Base-by-base conservation (phyloP, 2,797 vertebrate species). In the Sciurus vulgaris region DNA sequence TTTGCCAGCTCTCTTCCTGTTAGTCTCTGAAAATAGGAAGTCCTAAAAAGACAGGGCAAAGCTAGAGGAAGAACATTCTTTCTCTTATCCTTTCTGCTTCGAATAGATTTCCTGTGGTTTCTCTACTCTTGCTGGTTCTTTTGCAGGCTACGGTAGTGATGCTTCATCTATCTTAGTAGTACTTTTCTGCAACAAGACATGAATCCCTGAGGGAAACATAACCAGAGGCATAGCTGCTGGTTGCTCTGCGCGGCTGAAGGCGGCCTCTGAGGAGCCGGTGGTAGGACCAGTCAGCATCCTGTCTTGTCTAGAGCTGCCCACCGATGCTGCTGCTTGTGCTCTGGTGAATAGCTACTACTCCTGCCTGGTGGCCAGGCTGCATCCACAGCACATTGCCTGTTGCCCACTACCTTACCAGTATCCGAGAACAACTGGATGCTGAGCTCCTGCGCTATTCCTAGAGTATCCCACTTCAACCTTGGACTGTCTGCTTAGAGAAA, bases 391-490 rank as follows among this genome's bases (percentile, higher is more conserved):
- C 97, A 35, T 99, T 61, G 98, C 98, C 0, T 98, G 85, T 98
- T 99, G 11, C 99, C 99, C 93, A 99, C 82, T 99, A 99, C 98
- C 98, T 97, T 97, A 99, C 96, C 0, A 99, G 99, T 0, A 99
- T 99, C 56, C 98, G 98, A 59, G 98, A 99, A 67, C 99, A 99
- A 96, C 98, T 99, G 20, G 98, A 99, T 38, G 96, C 98, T 0
- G 99, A 99, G 87, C 98, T 99, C 18, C 99, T 99, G 18, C 99
- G 98, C 94, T 99, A 99, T 93, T 99, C 99, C 0, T 98, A 98
- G 69, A 99, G 99, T 98, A 93, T 70, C 12, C 4, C 28, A 44
- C 94, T 86, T 94, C 76, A 72, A 3, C 72, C 65, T 94, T 86
- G 41, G 28, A 70, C 77, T 92, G 1, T 70, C 35, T 61, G 56